Conservation (phyloP, 2,113 vertebrate genomes). For the Tachuris rubrigastra region DNA sequence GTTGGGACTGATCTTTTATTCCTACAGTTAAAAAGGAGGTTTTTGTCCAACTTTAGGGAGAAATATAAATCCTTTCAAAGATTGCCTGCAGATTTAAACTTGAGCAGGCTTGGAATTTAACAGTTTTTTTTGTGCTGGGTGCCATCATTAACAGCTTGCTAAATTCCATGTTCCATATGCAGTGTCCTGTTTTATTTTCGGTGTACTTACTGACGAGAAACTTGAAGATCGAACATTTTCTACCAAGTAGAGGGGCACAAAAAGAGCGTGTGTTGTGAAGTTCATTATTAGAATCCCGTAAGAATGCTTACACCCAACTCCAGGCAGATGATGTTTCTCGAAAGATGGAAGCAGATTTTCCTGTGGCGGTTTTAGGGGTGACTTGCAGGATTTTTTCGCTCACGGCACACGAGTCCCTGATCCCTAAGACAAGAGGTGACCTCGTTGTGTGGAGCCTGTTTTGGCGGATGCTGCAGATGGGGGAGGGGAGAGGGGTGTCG, state of each 20-base stretch:
- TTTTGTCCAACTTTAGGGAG: neutral
- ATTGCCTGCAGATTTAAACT: neutral
- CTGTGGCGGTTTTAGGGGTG: neutral
- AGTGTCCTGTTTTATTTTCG: neutral
- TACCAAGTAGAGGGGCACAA: fast-evolving
- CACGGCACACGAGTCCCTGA: no score
- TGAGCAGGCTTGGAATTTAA: neutral
- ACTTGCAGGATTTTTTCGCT: neutral
- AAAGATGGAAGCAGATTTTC: neutral
- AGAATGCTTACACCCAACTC: neutral
- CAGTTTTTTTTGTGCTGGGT: neutral
- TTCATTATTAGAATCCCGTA: neutral
- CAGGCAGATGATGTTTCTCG: neutral
- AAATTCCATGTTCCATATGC: neutral
- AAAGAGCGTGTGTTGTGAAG: neutral
- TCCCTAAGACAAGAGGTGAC: neutral
- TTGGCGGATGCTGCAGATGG: neutral
- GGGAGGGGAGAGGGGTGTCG: neutral
- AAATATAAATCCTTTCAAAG: neutral
- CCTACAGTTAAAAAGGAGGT: neutral
- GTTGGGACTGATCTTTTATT: neutral
- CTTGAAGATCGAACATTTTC: neutral
- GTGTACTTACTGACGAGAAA: neutral
- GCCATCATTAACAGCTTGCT: neutral
- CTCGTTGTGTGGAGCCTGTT: neutral